Evolutionary conservation across 2,113 vertebrate species (phyloP), one percentile per base, ranked within the genome.

Genomic region (Seriola rivoliana): DNA sequence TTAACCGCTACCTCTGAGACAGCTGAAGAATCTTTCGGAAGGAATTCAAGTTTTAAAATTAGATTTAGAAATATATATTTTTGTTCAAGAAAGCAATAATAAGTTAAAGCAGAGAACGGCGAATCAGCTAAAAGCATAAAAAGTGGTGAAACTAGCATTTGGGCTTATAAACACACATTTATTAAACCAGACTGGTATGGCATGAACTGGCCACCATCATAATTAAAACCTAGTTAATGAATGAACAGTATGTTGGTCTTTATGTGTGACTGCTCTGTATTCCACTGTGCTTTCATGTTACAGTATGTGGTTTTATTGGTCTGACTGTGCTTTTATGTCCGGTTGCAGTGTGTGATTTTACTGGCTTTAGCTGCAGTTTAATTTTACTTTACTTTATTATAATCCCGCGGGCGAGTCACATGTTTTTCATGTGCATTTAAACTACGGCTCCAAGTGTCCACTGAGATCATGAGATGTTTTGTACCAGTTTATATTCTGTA

Each of bases 201-300:
- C 8, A 54, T 50, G 68, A 84, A 79, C 5, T 10, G 55, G 21
- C 50, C 65, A 5, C 59, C 32, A 0, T 54, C 52, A 58, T 79
- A 75, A 91, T 86, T 88, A 86, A 86, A 82, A 8, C 4, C 5
- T 23, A 34, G 76, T 68, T 80, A 86, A 87, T 80, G 80, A 81
- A 77, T 23, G 68, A 83, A 40, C 58, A 71, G 78, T 29, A 11
- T 46, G 46, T 29, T 14, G 63, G 42, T 75, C 59, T 82, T 63
- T 52, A 66, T 85, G 73, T 81, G 80, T 29, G 62, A 89, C 82
- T 46, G 75, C 65, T 78, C 73, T 23, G 3, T 55, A 25, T 82
- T 80, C 66, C 75, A 58, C 79, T 62, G 13, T 21, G 77, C 91
- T 93, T 92, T 92, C 85, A 92, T 91, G 86, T 89, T 75, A 69